Evolutionary conservation across 1,140 invertebrate genomes (phyloP).

Genomic region (Battus philenor): DNA sequence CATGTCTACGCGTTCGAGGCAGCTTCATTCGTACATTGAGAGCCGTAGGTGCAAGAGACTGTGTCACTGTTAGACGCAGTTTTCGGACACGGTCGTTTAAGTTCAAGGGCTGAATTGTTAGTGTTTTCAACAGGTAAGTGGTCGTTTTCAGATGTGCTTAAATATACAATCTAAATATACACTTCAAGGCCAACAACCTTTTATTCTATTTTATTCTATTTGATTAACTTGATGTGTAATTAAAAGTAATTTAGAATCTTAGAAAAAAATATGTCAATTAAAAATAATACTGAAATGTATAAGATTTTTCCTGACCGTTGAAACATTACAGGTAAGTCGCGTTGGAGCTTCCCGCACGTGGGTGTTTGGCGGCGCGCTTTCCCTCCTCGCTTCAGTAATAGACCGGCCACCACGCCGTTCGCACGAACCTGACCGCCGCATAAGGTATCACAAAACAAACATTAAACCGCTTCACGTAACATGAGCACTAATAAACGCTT

Average conservation of each 20-base stretch:
- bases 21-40: slow-evolving; percentile 52
- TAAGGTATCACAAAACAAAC: slow-evolving; percentile 48
- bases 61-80: slow-evolving; percentile 35
- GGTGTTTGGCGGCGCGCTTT: slow-evolving; percentile 34
- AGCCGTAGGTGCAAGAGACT: slow-evolving; percentile 39
- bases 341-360: slow-evolving; percentile 33
- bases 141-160: slow-evolving; percentile 5
- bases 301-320: slow-evolving; percentile 30
- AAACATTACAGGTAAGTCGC: slow-evolving; percentile 57
- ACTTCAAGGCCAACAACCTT: slow-evolving; percentile 9
- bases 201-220: no score
- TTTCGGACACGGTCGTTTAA: slow-evolving; percentile 45
- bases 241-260: no score
- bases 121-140: slow-evolving; percentile 43
- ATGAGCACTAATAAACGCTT: slow-evolving; percentile 67
- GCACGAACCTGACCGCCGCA: slow-evolving; percentile 68
- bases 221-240: no score
- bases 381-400: slow-evolving; percentile 53
- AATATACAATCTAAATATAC: slow-evolving; percentile 14
- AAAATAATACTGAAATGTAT: slow-evolving; percentile 18
- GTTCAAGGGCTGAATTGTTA: slow-evolving; percentile 49
- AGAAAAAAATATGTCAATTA: neutral
- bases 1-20: slow-evolving; percentile 36
- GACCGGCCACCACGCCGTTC: slow-evolving; percentile 61
- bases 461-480: slow-evolving; percentile 54